Percentiles rank a stretch among this genome's conserved stretches.
Evolutionary conservation across 1,140 invertebrate species (phyloP).

Genomic region (Musca domestica): DNA sequence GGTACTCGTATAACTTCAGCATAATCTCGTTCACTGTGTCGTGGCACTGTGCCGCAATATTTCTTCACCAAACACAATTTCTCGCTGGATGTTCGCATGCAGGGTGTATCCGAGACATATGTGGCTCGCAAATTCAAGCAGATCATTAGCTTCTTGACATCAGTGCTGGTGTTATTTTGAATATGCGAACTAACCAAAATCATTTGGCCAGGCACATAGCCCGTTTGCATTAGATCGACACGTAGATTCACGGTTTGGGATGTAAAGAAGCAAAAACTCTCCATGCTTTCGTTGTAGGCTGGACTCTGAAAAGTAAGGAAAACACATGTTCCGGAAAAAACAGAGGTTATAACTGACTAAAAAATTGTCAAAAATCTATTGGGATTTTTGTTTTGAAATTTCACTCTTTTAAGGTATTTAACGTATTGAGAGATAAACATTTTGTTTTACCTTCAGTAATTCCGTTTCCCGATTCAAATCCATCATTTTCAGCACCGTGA

Average conservation of each 20-base stretch:
- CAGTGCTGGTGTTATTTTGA: conserved; percentile 54
- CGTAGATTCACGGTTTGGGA: conserved; percentile 38
- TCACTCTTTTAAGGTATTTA: neutral
- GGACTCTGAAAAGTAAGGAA: conserved; percentile 26
- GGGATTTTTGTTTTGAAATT: too few species aligned
- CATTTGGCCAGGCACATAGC: conserved; percentile 49
- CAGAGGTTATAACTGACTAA: neutral
- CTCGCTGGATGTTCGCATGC: conserved; percentile 44
- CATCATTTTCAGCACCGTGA: conserved; percentile 45
- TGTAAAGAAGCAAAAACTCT: conserved; percentile 43
- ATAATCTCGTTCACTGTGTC: conserved; percentile 32
- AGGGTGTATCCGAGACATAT: conserved; percentile 57
- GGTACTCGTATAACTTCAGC: conserved; percentile 45
- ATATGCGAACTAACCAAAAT: conserved; percentile 43
- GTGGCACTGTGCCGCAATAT: conserved; percentile 37
- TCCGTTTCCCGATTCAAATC: conserved; percentile 45
- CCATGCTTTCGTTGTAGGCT: conserved; percentile 39
- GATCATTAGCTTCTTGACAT: conserved; percentile 55
- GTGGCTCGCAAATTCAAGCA: conserved; percentile 54
- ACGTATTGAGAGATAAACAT: neutral
- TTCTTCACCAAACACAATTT: conserved; percentile 45
- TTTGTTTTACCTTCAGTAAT: conserved; percentile 28
- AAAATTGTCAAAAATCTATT: too few species aligned
- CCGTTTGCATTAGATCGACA: conserved; percentile 45
- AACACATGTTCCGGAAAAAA: neutral